A percentile compares a stretch with the other conserved stretches of the same genome.
Conservation (phyloP, 2,113 vertebrate genomes). For the Epinephelus fuscoguttatus region DNA sequence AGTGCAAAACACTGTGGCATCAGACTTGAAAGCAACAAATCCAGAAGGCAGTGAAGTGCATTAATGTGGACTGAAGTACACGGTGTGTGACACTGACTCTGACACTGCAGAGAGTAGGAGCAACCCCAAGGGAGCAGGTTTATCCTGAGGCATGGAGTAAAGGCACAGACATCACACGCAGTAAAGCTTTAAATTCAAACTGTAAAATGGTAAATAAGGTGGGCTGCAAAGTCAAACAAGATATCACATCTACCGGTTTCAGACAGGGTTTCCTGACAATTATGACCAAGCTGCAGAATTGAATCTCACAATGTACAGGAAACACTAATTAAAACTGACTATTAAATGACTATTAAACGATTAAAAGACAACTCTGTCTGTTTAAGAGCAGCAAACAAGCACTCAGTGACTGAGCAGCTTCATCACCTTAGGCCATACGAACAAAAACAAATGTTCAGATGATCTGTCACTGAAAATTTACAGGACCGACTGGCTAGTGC, state of each 20-base stretch:
- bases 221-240: background rate
- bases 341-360: background rate
- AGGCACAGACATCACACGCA: background rate
- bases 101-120: no score
- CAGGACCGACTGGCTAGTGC: background rate
- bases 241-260: background rate
- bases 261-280: background rate
- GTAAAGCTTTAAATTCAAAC: background rate
- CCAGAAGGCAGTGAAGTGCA: slow-evolving; percentile 18
- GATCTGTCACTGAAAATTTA: background rate
- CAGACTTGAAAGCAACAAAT: slow-evolving; percentile 27
- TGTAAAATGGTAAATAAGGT: background rate
- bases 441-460: background rate
- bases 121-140: background rate
- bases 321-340: background rate
- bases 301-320: background rate
- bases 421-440: background rate
- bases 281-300: background rate
- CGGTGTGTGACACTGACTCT: slow-evolving; percentile 23
- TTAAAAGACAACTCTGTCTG: background rate
- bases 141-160: background rate
- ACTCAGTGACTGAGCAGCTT: background rate
- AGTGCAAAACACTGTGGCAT: slow-evolving; percentile 19
- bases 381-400: background rate
- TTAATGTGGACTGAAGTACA: slow-evolving; percentile 19